Base-by-base conservation (phyloP, 2,797 vertebrate genomes). In the Phataginus tricuspis region DNA sequence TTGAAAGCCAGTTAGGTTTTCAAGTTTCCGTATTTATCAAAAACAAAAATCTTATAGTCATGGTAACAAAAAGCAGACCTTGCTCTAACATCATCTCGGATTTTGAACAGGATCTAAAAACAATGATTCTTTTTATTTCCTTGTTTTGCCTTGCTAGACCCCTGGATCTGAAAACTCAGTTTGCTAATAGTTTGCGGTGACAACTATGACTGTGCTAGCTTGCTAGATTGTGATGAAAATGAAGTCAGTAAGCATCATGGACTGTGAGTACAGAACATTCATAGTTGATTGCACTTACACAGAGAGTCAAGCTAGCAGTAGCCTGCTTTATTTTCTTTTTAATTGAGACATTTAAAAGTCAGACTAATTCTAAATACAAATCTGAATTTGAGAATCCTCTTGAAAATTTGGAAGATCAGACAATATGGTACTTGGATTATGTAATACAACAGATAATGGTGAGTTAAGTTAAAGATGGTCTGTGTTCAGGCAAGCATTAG, bases 1-100 rank as follows among this genome's bases (percentile, higher is more conserved):
- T 95, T 64, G 57, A 94, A 88, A 94, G 34, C 45, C 45, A 78
- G 53, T 78, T 90, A 86, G n/a, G 49, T 91, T 85, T 92, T 93
- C 86, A 69, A 21, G 77, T 90, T 86, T n/a, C 9, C 18, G 23
- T 59, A 19, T 80, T 90, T 93, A 34, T 79, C n/a, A 77, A 75
- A 88, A 57, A 31, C 7, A 57, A 74, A 90, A 39, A 72, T 68
- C 10, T 3, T 23, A 12, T 21, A 49, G 7, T 59, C 49, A 92
- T 16, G 66, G 37, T 34, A 68, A 39, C 11, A 94, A 21, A 92
- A 57, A 59, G 16, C 25, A 82, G 86, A 8, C 15, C 15, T 57
- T 95, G 29, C 84, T 95, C 49, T 59, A 59, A 61, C 37, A 37
- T 37, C 37, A 74, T 75, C 19, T 69, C 82, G 34, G 63, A 31